Conservation (phyloP, 2,113 vertebrate genomes). For the Sturnus vulgaris region DNA sequence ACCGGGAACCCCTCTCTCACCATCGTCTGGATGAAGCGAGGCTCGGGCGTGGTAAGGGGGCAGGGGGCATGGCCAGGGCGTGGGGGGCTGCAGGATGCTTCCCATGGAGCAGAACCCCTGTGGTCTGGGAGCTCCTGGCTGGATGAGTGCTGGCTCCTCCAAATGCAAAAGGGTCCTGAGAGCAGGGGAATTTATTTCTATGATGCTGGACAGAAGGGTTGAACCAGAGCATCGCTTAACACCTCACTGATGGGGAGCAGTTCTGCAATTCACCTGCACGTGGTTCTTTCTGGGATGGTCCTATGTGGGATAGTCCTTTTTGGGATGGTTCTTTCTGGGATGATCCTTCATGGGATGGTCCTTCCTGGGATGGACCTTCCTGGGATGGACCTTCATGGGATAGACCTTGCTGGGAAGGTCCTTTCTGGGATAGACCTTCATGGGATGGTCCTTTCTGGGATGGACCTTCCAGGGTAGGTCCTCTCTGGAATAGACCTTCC, state of each 20-base stretch:
- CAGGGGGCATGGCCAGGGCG: not conserved
- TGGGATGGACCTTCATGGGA: fast-evolving
- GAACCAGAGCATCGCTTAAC: not conserved
- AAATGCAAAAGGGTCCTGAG: not conserved
- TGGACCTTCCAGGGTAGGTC: no score
- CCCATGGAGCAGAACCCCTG: not conserved
- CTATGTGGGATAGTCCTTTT: fast-evolving
- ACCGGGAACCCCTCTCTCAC: conserved; percentile 96
- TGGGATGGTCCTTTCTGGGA: not conserved
- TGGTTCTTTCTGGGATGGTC: not conserved
- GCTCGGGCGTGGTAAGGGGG: conserved; percentile 90
- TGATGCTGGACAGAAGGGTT: not conserved
- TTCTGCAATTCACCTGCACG: not conserved
- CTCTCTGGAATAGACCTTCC: not conserved
- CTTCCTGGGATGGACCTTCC: fast-evolving
- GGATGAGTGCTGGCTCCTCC: not conserved
- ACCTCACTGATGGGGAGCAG: not conserved
- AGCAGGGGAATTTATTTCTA: not conserved
- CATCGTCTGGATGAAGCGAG: conserved; percentile 99
- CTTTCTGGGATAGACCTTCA: fast-evolving
- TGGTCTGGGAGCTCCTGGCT: not conserved
- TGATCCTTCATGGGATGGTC: not conserved
- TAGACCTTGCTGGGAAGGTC: no score
- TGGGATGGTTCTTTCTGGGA: not conserved
- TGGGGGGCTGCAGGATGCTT: not conserved